Evolutionary conservation across 2,888 invertebrate species (phyloP).

Genomic region (Melieria picta): DNA sequence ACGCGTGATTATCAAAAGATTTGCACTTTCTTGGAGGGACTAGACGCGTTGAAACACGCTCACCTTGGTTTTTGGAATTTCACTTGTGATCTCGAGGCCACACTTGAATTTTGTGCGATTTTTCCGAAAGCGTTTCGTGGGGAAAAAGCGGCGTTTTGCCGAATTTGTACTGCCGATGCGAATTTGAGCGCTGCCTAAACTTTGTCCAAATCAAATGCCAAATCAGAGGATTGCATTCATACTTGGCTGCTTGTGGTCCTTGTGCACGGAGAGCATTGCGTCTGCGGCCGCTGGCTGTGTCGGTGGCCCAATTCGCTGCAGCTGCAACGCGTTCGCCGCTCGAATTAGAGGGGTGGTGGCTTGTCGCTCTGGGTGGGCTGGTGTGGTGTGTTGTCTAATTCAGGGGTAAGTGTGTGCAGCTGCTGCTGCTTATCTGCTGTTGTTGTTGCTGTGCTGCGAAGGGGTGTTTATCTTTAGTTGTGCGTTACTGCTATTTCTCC

Average conservation of each 20-base stretch:
- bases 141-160: constrained; percentile 3
- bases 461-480: constrained; percentile 28
- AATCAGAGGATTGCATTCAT: constrained; percentile 27
- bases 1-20: constrained; percentile 5
- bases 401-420: background rate
- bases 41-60: background rate
- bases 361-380: constrained; percentile 41
- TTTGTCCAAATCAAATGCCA: constrained; percentile 19
- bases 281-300: background rate
- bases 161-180: constrained; percentile 8
- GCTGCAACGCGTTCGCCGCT: constrained; percentile 28
- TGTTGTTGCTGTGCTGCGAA: constrained; percentile 21
- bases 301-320: no score
- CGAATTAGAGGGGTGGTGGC: constrained; percentile 32
- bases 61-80: constrained; percentile 12
- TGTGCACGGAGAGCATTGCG: background rate
- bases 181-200: constrained; percentile 25
- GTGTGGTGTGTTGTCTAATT: constrained; percentile 5
- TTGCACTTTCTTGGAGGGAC: background rate
- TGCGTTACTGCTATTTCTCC: constrained; percentile 44
- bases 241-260: constrained; percentile 17
- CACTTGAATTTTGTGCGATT: background rate
- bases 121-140: background rate
- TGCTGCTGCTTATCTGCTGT: constrained; percentile 18
- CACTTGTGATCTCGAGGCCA: background rate